These are phyloP conservation scores for Tursiops truncatus DNA, from an alignment of 2,113 vertebrate genomes.

Conservation along the genomic window DNA sequence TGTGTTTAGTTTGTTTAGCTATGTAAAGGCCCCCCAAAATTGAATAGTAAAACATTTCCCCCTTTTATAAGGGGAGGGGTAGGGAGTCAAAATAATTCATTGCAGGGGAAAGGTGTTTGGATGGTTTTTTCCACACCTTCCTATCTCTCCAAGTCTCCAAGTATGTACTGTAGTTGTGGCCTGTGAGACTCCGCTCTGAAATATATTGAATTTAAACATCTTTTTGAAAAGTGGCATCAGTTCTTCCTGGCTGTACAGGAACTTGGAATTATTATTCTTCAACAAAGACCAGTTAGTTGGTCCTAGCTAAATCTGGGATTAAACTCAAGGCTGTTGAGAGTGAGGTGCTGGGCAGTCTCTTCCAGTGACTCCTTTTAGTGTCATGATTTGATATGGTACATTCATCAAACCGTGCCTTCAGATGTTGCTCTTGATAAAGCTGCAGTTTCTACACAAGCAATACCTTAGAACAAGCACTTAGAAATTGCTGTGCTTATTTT, in stretches of 20 bases:
- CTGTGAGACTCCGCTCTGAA: background rate
- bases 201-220: conserved; percentile 11
- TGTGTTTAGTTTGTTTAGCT: background rate
- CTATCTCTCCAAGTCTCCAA: background rate
- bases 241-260: background rate
- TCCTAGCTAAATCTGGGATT: background rate
- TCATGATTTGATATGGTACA: background rate
- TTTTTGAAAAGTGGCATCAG: background rate
- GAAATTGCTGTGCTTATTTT: background rate
- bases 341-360: background rate
- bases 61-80: background rate
- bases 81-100: background rate
- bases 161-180: background rate
- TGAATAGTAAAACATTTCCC: background rate
- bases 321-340: background rate
- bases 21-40: background rate
- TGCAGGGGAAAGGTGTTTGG: background rate
- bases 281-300: background rate
- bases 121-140: background rate
- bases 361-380: background rate
- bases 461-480: background rate
- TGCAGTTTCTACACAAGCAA: background rate
- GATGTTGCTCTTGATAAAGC: background rate
- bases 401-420: background rate
- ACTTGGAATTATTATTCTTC: conserved; percentile 22